Evolutionary conservation across 1,140 invertebrate species (phyloP), one percentile per base, ranked within the genome.

Genomic region (Drosophila erecta): DNA sequence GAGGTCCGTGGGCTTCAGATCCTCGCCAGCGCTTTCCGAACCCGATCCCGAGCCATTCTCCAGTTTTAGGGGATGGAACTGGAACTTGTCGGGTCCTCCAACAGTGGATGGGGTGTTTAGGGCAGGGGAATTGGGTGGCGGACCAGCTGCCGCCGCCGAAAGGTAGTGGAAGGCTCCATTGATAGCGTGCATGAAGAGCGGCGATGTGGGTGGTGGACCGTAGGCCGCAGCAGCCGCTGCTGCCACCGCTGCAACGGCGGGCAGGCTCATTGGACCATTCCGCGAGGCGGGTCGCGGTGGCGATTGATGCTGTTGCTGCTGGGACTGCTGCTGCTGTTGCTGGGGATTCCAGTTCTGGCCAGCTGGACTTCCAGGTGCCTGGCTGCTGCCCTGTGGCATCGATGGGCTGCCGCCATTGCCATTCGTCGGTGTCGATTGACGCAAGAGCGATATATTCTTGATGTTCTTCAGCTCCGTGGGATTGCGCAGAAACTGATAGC

Each of bases 401-500:
- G 17, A 43, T 30, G 41, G 33, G 2, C 15, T 37, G 4, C 43
- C 54, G 14, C 51, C 55, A 49, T 66, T 59, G 17, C 54, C 72
- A 40, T 55, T 61, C 11, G 76, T 46, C 7, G 91, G 76, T 38
- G 91, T 93, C 91, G 97, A 96, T 92, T 98, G 96, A n/a, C 97
- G 94, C 62, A 98, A 92, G 59, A 97, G 92, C 3, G 97, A 97
- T 75, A 98, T 98, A 91, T 98, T 98, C 92, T 98, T 98, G 49
- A 98, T 98, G 90, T 97, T 98, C 87, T 98, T 98, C 70, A 98
- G 92, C 93, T 98, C 97, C 33, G 96, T 96, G 33, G 97, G 97
- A 93, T 98, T 98, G 62, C 97, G 94, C 49, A 98, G 93, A 92
- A 98, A 98, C 96, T 98, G 97, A 93, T 98, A 98, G 93, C 97